Conservation (phyloP, 35 echinoderm and acorn worm genomes). For the Acanthaster planci region DNA sequence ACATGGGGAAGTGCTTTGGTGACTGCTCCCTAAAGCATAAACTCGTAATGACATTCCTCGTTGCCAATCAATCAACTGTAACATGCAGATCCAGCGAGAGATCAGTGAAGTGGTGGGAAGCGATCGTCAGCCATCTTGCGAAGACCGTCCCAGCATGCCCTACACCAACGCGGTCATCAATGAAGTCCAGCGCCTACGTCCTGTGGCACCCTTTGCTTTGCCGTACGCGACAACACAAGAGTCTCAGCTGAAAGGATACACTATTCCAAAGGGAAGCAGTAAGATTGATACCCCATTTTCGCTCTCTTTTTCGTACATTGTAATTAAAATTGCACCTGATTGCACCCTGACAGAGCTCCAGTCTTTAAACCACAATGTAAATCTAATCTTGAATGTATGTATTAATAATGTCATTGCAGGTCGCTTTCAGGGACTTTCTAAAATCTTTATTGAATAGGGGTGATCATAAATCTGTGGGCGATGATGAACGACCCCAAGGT, state of each 20-base stretch:
- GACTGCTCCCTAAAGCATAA: too few relatives aligned
- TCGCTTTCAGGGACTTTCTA: too few relatives aligned
- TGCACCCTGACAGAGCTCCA: too few relatives aligned
- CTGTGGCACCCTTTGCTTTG: background rate
- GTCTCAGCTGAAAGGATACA: background rate
- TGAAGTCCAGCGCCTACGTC: conserved; percentile 23
- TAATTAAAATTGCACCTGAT: too few relatives aligned
- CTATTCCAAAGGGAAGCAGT: background rate
- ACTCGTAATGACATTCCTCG: too few relatives aligned
- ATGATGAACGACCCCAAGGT: conserved; percentile 57
- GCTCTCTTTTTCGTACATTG: too few relatives aligned
- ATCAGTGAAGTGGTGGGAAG: conserved; percentile 23
- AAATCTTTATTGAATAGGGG: background rate
- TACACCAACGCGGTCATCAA: background rate
- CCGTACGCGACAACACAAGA: background rate
- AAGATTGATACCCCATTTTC: too few relatives aligned
- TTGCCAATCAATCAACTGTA: too few relatives aligned
- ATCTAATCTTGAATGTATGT: too few relatives aligned
- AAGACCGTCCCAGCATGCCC: conserved; percentile 23
- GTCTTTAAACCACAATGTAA: too few relatives aligned
- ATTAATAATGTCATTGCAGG: too few relatives aligned
- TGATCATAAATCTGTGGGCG: conserved; percentile 69
- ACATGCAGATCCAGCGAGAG: conserved; percentile 28
- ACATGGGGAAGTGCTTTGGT: too few relatives aligned
- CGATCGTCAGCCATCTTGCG: background rate